Evolutionary conservation across 2,113 vertebrate species (phyloP).

Genomic region (Grallaria varia): DNA sequence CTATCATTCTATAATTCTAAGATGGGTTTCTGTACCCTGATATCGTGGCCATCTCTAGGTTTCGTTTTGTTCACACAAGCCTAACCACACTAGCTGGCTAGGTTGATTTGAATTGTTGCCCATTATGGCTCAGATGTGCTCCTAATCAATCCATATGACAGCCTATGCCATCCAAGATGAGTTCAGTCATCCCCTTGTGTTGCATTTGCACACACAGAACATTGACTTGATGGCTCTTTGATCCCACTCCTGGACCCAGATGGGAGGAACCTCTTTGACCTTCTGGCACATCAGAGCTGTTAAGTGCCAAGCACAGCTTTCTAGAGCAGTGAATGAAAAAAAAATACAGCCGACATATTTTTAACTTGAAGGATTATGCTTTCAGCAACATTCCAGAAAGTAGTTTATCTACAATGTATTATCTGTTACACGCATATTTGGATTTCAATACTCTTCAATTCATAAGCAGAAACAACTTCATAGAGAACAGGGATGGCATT

Average conservation of each 20-base stretch:
- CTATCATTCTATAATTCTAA: background rate
- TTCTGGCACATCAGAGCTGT: background rate
- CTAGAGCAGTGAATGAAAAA: background rate
- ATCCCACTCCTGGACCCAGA: background rate
- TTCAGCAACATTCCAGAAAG: conserved; percentile 49
- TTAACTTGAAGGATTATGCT: conserved; percentile 60
- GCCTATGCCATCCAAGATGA: background rate
- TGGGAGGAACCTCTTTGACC: background rate
- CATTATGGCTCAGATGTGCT: background rate
- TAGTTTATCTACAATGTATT: conserved; percentile 44
- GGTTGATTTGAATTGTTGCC: background rate
- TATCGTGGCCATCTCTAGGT: background rate
- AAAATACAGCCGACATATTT: background rate
- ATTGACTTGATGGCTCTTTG: background rate
- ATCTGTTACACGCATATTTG: conserved; percentile 30
- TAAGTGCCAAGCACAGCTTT: background rate
- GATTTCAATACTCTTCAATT: conserved; percentile 57
- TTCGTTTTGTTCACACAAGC: background rate
- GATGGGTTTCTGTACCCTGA: background rate
- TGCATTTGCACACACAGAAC: background rate
- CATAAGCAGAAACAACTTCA: conserved; percentile 46
- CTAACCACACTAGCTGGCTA: background rate
- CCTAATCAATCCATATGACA: background rate
- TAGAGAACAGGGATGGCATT: background rate
- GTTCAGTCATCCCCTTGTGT: background rate